Base-by-base conservation (phyloP, 2,113 vertebrate genomes). In the Phyllostomus hastatus region DNA sequence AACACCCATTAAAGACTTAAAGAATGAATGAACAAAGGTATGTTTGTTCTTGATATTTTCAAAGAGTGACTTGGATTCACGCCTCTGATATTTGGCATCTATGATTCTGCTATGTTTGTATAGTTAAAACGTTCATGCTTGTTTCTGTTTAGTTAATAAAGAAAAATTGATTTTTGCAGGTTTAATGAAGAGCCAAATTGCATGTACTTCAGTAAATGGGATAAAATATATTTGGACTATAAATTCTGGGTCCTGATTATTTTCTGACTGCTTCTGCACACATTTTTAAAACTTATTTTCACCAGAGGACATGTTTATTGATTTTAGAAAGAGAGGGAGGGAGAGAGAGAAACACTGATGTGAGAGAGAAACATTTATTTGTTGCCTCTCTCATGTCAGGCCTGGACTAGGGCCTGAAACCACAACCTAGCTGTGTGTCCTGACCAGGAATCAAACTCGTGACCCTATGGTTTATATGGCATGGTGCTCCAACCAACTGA, bases 31-130 rank as follows among this genome's bases (percentile, higher is more conserved):
- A 69, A 64, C 54, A 73, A 67, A 83, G 24, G 7, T 64, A 43
- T 75, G 15, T 78, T 89, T 78, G 52, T 93, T 92, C 67, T 89
- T 80, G 59, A 73, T 79, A 38, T 61, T 89, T 96, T 89, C 28
- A 48, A 73, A 94, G 89, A 85, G n/a, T 67, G 41, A 46, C 11
- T 89, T 90, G 64, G 28, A 75, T 69, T 75, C 57, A 31, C 33
- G 24, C 20, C 61, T 84, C 85, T 91, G 69, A 33, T 79, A 82
- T 61, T 82, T 85, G 72, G 3, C 31, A 78, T 64, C 26, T 67
- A 17, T 85, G 41, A 61, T 64, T 94, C 61, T 94, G 22, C 46
- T 61, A 4, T 57, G 73, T 91, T 91, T 52, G 35, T 59, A 5
- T 79, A 70, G 84, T 66, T 76, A 84, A 93, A 93, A 73, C 26